Conservation (phyloP, 2,888 invertebrate genomes). For the Zaprionus obscuricornis region DNA sequence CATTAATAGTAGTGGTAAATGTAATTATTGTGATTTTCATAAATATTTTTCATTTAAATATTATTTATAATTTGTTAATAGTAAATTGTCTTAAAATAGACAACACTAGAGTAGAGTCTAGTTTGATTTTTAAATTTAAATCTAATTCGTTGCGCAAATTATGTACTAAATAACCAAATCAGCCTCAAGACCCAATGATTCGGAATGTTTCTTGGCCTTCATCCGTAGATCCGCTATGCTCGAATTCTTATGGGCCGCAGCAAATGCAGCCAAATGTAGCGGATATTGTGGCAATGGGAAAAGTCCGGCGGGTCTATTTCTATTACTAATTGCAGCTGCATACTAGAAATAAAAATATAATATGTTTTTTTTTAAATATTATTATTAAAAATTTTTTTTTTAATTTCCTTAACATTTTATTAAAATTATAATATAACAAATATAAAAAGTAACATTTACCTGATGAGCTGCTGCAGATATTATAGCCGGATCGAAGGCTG, state of each 20-base stretch:
- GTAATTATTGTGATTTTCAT: conserved; percentile 51
- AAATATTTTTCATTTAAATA: conserved; percentile 9
- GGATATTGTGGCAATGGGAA: conserved; percentile 88
- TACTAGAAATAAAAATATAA: conserved; percentile 82
- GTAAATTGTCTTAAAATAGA: conserved; percentile 49
- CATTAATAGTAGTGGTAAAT: conserved; percentile 40
- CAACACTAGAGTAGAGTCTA: conserved; percentile 40
- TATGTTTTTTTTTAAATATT: no score
- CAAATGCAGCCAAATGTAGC: conserved; percentile 91
- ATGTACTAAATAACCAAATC: conserved; percentile 70
- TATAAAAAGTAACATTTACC: conserved; percentile 83
- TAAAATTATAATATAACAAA: neutral
- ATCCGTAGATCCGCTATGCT: conserved; percentile 97
- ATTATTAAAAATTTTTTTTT: neutral
- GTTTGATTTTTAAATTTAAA: no score
- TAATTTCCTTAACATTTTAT: neutral
- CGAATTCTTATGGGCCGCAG: conserved; percentile 92
- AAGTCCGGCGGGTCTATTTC: conserved; percentile 84
- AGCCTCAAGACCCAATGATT: conserved; percentile 87
- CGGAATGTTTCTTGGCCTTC: conserved; percentile 96
- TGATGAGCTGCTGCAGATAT: conserved; percentile 92
- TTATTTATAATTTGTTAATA: conserved; percentile 28
- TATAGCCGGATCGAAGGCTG: conserved; percentile 93
- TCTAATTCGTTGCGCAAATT: conserved; percentile 18
- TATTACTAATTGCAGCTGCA: conserved; percentile 86